Evolutionary conservation across 2,888 invertebrate genomes (phyloP).

Genomic region (Melieria omissa): DNA sequence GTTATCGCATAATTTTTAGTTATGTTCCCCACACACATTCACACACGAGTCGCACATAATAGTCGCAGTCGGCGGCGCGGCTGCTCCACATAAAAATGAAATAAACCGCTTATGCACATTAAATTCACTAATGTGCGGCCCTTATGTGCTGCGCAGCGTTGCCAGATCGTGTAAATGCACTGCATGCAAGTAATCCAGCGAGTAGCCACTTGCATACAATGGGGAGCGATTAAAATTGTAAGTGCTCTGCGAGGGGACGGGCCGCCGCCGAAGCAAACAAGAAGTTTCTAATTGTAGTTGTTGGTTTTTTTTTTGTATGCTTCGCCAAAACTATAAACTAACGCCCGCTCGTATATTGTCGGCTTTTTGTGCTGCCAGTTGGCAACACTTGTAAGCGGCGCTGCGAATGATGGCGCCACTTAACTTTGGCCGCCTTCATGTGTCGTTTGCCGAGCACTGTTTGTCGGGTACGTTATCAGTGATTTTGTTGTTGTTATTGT

Average conservation of each 20-base stretch:
- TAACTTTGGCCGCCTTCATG: slow-evolving; percentile 7
- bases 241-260: not conserved
- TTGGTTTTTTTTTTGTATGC: not conserved
- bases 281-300: slow-evolving; percentile 28
- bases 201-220: not conserved
- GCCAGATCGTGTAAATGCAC: not conserved
- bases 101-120: slow-evolving; percentile 27
- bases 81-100: slow-evolving; percentile 13
- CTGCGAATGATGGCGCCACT: slow-evolving; percentile 28
- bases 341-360: not conserved
- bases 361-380: slow-evolving; percentile 4
- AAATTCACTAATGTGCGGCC: not conserved
- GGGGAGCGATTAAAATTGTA: slow-evolving; percentile 15
- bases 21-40: not conserved
- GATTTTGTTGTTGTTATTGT: no score
- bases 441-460: no score
- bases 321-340: not conserved
- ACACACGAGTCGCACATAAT: not conserved
- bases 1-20: slow-evolving; percentile 25
- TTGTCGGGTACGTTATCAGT: no score
- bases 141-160: slow-evolving; percentile 6
- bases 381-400: not conserved
- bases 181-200: not conserved
- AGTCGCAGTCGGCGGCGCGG: not conserved
- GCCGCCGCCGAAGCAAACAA: slow-evolving; percentile 11